Evolutionary conservation across 1,140 invertebrate genomes (phyloP).

Genomic region (Colletes latitarsis): DNA sequence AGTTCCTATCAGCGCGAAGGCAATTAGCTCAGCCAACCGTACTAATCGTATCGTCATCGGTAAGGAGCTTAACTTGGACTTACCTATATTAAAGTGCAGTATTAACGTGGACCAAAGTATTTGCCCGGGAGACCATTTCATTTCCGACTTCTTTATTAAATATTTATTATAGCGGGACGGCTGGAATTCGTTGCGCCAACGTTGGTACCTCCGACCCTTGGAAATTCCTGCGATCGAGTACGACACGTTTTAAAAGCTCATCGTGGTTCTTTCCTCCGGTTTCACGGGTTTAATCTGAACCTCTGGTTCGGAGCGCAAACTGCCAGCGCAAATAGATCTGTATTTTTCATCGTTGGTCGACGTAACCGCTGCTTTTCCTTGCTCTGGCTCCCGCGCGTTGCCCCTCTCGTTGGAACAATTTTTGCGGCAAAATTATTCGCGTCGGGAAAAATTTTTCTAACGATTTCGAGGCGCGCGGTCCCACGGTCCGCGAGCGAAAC

Average conservation of each 20-base stretch:
- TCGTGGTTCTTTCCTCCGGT: neutral
- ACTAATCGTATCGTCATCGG: slow-evolving; percentile 66
- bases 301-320: neutral
- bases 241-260: slow-evolving; percentile 6
- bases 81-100: slow-evolving; percentile 65
- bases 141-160: slow-evolving; percentile 41
- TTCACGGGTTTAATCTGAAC: neutral
- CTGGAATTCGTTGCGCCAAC: neutral
- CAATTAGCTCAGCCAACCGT: slow-evolving; percentile 64
- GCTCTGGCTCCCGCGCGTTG: neutral
- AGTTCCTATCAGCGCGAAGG: slow-evolving; percentile 61
- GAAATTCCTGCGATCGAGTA: neutral
- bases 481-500: too few relatives aligned
- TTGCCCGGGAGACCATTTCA: slow-evolving; percentile 35
- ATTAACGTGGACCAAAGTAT: slow-evolving; percentile 56
- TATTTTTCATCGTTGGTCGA: neutral
- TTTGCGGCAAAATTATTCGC: neutral
- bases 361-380: neutral
- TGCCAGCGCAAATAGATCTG: neutral
- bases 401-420: neutral
- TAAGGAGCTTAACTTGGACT: slow-evolving; percentile 66
- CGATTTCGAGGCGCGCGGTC: too few relatives aligned
- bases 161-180: slow-evolving; percentile 28
- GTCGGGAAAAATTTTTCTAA: neutral
- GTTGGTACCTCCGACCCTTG: too few relatives aligned